Percentiles rank a stretch among this genome's conserved stretches.
Conservation (phyloP, 2,888 invertebrate genomes). For the Antheraea assamensis region DNA sequence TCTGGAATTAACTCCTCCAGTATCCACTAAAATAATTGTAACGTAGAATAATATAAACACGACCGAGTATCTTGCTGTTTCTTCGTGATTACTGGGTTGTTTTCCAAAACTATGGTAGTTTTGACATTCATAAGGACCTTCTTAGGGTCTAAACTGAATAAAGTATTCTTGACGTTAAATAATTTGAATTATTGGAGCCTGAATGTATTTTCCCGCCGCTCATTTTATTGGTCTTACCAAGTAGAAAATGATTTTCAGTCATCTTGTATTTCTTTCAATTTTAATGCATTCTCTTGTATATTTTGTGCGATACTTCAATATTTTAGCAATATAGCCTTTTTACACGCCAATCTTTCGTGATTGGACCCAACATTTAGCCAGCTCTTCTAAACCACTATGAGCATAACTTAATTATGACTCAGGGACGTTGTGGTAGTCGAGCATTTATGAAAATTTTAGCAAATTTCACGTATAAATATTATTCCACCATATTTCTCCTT, state of each 20-base stretch:
- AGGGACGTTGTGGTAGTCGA: slow-evolving; percentile 26
- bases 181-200: not conserved
- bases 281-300: not conserved
- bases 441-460: not conserved
- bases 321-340: not conserved
- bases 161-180: too few species aligned
- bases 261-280: not conserved
- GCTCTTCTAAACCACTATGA: slow-evolving; percentile 23
- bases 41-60: too few species aligned
- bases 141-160: too few species aligned
- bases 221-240: not conserved
- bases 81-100: too few species aligned
- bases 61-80: too few species aligned
- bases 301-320: not conserved
- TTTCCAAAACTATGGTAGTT: too few species aligned
- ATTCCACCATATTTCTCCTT: not conserved
- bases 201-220: not conserved
- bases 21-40: too few species aligned
- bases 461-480: not conserved
- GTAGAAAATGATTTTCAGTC: not conserved
- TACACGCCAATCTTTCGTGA: not conserved
- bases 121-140: too few species aligned
- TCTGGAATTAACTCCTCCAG: too few species aligned
- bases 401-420: slow-evolving; percentile 33
- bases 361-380: not conserved